Base-by-base conservation (phyloP, 2,888 invertebrate genomes). In the Agrochola lychnidis region DNA sequence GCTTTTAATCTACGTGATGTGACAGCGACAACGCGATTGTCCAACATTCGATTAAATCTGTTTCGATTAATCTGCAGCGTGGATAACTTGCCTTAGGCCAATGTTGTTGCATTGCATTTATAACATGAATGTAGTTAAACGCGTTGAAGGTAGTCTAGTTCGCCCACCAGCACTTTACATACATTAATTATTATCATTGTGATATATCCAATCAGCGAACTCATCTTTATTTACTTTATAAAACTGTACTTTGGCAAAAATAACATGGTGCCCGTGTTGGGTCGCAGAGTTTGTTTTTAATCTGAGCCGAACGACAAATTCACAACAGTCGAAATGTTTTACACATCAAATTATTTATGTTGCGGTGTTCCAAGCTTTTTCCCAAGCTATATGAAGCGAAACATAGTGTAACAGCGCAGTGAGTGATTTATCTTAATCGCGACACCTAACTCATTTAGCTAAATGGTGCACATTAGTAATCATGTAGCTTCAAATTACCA, bases 381-480 rank as follows among this genome's bases (percentile, higher is more conserved):
- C 12, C 48, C 42, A 73, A 79, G 64, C 76, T 63, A 10, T 51
- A 12, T 70, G 19, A 77, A 82, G 57, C 73, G 73, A 69, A 63
- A 73, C 72, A 59, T 57, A 77, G 16, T 66, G 63, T 69, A 68
- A 70, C 73, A 56, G 61, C 70, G 63, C 67, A 69, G 45, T 56
- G 59, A 62, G 56, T 73, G 70, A 81, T 87, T 79, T 70, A 76
- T 87, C 87, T 79, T 67, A 81, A 81, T 83, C 67, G 53, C 79
- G 83, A 76, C 70, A 79, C 62, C 71, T 79, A 73, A 77, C 64
- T 78, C 78, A 69, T 85, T 83, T 63, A 78, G 62, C 75, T 83
- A 80, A 87, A 78, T 78, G 74, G 74, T 76, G 70, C 72, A 79
- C 74, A 76, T 81, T 85, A 70, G 73, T 83, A 80, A 83, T 87